Base-by-base conservation (phyloP, 1,140 invertebrate genomes). In the Dreissena rostriformis region DNA sequence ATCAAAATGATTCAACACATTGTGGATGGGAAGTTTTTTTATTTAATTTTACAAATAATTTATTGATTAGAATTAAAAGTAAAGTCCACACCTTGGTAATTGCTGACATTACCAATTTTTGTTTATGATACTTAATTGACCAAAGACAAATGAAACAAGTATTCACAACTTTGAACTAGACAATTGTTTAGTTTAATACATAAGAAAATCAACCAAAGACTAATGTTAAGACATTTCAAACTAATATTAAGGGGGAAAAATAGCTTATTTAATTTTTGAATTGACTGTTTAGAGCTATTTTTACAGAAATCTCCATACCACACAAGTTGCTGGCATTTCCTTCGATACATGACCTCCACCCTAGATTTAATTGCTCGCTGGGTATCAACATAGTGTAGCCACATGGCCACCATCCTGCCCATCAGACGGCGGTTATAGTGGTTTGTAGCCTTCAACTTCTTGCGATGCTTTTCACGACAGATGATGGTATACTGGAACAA, bases 241-340 rank as follows among this genome's bases (percentile, higher is more conserved):
- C 39, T 39, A 2, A 39, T 39, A 5, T 39, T 39, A 39, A 39
- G 39, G 2, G 8, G 4, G 39, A 39, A 39, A 39, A 5, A 5
- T 39, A 5, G 39, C 39, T 39, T 74, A 28, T 14, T 61, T 19
- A 15, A n/a, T 19, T 72, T 24, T 22, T n/a, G 17, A 14, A 52
- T 14, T 11, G 29, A 65, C 49, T 26, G 22, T 8, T 71, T n/a
- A 11, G 19, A 70, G n/a, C 4, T 71, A 29, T 8, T 26, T 52
- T 39, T 39, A 39, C 8, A 39, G 8, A 39, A 67, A 83, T 2
- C 12, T 22, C 17, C 81, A 53, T 74, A 90, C 89, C 86, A 86
- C 14, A 86, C 51, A 57, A 84, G 70, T 28, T 78, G 39, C 49
- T 73, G 53, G 76, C 82, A 90, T 74, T 89, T 90, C n/a, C 26